Conservation (phyloP, 1,140 invertebrate species). For the Drosophila jambulina region DNA sequence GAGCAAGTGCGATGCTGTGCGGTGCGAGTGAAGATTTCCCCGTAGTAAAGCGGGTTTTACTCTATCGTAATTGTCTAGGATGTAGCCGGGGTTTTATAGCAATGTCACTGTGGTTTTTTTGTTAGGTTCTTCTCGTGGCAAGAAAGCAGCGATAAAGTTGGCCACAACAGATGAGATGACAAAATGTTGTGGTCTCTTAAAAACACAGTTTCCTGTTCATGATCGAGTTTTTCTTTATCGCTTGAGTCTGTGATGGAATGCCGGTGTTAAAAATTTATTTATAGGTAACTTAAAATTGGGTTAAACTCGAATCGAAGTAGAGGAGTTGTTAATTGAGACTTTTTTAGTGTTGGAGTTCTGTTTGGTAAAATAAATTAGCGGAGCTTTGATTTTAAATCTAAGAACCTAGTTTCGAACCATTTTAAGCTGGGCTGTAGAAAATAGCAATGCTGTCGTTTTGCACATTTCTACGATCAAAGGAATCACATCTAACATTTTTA, state of each 20-base stretch:
- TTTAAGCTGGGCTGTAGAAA: neutral
- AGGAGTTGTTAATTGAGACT: conserved; percentile 10
- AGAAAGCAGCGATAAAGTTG: conserved; percentile 32
- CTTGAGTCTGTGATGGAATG: conserved; percentile 18
- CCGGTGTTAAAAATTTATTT: conserved; percentile 6
- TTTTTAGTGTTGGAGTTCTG: neutral
- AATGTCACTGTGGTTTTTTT: conserved; percentile 39
- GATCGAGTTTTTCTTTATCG: conserved; percentile 23
- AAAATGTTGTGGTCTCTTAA: conserved; percentile 38
- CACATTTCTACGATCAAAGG: neutral
- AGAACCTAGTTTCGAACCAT: neutral
- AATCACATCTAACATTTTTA: neutral
- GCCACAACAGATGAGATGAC: conserved; percentile 37
- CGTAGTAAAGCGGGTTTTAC: conserved; percentile 58
- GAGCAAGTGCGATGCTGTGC: conserved; percentile 60
- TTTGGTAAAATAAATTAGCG: neutral
- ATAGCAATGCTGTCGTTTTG: neutral
- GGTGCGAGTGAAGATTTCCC: conserved; percentile 64
- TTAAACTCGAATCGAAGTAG: neutral
- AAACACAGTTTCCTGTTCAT: conserved; percentile 46
- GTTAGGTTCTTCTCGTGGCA: conserved; percentile 8
- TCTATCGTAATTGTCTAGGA: conserved; percentile 52
- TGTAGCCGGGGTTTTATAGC: conserved; percentile 37
- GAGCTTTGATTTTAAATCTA: neutral
- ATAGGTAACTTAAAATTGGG: conserved; percentile 27